Base-by-base conservation (phyloP, 2,888 invertebrate genomes). In the Platerodrilus igneus region DNA sequence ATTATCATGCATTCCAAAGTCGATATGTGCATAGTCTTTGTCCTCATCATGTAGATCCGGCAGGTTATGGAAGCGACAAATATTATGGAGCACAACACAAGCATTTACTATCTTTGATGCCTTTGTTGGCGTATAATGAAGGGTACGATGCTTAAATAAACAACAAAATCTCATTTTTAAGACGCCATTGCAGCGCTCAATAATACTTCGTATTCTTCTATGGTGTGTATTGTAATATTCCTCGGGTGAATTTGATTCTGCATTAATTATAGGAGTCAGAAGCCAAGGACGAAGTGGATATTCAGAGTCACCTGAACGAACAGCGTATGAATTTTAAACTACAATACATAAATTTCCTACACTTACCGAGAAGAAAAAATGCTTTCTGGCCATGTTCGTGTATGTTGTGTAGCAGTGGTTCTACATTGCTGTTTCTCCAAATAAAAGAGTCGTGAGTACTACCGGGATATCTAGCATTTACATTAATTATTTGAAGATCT, bases 251-350 rank as follows among this genome's bases (percentile, higher is more conserved):
- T 35, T 44, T 17, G 21, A 32, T 31, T 30, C 21, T 1, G 55
- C 36, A 41, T 52, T 37, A 9, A 32, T 4, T 11, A 47, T 36
- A 0, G 56, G 56, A 8, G 56, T 56, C 52, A 57, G 51, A 9
- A 57, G 22, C 55, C 55, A 57, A 0, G 56, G 55, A 19, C 53
- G 36, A 16, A 41, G 45, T 4, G 52, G 52, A 33, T 55, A 57
- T 0, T 55, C 54, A 11, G 55, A 52, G 37, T 57, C 54, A 20
- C 55, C 55, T 46, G n/a, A n/a, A n/a, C n/a, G n/a, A n/a, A n/a
- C n/a, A n/a, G n/a, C n/a, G n/a, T n/a, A n/a, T n/a, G n/a, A n/a
- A n/a, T n/a, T n/a, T n/a, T n/a, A n/a, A n/a, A n/a, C n/a, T n/a
- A n/a, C n/a, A n/a, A n/a, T n/a, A n/a, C n/a, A n/a, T n/a, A n/a